A percentile compares a stretch with the other conserved stretches of the same genome.
phyloP scores from a whole-genome alignment of 2,888 invertebrate species.

The Zygogramma bicolorata region DNA sequence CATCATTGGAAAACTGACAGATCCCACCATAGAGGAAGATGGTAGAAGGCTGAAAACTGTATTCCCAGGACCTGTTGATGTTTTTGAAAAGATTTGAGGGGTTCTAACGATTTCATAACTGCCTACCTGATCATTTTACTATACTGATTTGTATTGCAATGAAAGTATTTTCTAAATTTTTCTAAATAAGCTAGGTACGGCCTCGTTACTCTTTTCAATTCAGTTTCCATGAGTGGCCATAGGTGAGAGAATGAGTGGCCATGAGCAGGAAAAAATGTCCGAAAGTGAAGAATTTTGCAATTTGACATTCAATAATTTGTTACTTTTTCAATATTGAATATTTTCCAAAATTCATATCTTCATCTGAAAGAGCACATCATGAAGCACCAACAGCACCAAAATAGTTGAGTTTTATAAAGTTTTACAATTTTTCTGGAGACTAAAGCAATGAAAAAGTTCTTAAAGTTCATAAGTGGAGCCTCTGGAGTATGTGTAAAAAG shows the following conservation, averaged over 20 bases:
- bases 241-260: conserved; percentile 1
- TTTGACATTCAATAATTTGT: conserved; percentile 4
- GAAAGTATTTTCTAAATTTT: not conserved
- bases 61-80: conserved; percentile 5
- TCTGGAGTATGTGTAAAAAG: too few relatives aligned
- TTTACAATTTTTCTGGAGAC: not conserved
- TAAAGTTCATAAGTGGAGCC: conserved; percentile 11
- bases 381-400: conserved; percentile 1
- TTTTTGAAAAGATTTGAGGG: conserved; percentile 10
- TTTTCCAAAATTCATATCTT: not conserved
- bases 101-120: too few relatives aligned
- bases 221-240: conserved; percentile 13
- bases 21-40: conserved; percentile 14
- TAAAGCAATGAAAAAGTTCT: conserved; percentile 8
- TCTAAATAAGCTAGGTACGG: not conserved
- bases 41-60: conserved; percentile 11
- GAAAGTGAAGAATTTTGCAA: conserved; percentile 19
- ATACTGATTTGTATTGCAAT: not conserved
- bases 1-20: conserved; percentile 13
- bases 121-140: too few relatives aligned
- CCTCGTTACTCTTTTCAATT: conserved; percentile 4
- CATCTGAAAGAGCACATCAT: conserved; percentile 2
- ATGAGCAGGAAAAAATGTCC: not conserved
- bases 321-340: conserved; percentile 8
- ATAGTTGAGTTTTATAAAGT: conserved; percentile 1